These are phyloP conservation scores for Dasypolia templi DNA, from an alignment of 2,888 invertebrate species.

Conservation along the genomic window DNA sequence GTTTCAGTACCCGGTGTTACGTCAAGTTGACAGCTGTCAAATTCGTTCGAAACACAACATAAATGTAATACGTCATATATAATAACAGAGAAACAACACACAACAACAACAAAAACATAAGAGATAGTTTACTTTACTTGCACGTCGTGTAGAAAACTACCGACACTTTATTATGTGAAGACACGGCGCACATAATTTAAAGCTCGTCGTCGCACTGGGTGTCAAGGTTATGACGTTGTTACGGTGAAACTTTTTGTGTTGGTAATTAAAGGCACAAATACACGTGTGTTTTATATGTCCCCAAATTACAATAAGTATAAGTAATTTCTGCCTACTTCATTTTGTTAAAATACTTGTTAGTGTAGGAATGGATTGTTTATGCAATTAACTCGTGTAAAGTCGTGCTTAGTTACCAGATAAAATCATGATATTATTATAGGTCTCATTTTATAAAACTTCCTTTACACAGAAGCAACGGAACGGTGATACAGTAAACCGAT, in stretches of 20 bases:
- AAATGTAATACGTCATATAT: no score
- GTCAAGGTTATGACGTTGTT: constrained; percentile 58
- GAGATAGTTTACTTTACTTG: background rate
- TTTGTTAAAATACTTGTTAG: background rate
- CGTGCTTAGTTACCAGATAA: no score
- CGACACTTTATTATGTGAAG: constrained; percentile 42
- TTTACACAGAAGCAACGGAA: background rate
- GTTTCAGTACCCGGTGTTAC: no score
- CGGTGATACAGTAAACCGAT: background rate
- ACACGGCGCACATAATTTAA: constrained; percentile 59
- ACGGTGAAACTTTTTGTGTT: constrained; percentile 28
- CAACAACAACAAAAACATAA: background rate
- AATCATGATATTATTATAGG: no score
- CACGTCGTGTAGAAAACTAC: constrained; percentile 36
- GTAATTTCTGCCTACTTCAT: no score
- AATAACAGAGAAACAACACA: background rate
- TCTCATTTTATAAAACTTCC: no score
- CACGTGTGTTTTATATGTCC: constrained; percentile 6
- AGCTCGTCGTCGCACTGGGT: constrained; percentile 36
- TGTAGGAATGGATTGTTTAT: background rate
- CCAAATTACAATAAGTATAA: background rate
- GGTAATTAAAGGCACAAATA: constrained; percentile 16
- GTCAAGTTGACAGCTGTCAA: no score
- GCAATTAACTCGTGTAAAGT: no score
- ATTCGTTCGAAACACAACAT: no score